Evolutionary conservation across 2,113 vertebrate genomes (phyloP), one percentile per base, ranked within the genome.

Genomic region (Pteruthius melanotis): DNA sequence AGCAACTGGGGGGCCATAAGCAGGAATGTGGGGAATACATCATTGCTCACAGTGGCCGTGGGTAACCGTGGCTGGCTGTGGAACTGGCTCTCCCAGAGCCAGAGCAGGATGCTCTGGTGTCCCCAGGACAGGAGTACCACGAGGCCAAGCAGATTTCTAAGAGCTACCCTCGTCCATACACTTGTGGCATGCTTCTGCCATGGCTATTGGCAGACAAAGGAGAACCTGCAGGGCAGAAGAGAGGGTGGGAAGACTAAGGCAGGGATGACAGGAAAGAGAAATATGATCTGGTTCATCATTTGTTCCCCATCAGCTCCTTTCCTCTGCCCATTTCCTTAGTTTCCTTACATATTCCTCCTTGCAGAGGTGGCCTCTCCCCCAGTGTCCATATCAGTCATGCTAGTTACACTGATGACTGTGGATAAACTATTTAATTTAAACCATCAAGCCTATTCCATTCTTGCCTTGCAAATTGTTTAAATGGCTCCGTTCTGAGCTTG

Each of bases 1-100:
- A 37, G 13, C 8, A 7, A 3, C 1, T 3, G 0, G 2, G 3
- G 17, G 6, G 1, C 27, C 0, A 0, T 16, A 10, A 39, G 16
- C 8, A 44, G 39, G 31, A 49, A 9, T 26, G n/a, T 8, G 13
- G 7, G 7, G 40, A 92, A 30, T 0, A 3, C 11, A 35, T 11
- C 13, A 17, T 17, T 63, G 24, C 17, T 74, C 13, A 18, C 33
- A 27, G 74, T 47, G 61, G 31, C 54, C 18, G 1, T 11, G 47
- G 37, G 6, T 9, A 1, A 11, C 11, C 0, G 0, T 5, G 33
- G 3, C 24, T 66, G 56, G 18, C 1, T 3, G 12, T 40, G 37
- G 37, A 31, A 22, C 13, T 50, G 28, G 6, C 1, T 64, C 1
- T 90, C 26, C 35, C 30, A 40, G 33, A 28, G 27, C 17, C 15